Evolutionary conservation across 2,113 vertebrate species (phyloP).

Genomic region (Crypturellus undulatus): DNA sequence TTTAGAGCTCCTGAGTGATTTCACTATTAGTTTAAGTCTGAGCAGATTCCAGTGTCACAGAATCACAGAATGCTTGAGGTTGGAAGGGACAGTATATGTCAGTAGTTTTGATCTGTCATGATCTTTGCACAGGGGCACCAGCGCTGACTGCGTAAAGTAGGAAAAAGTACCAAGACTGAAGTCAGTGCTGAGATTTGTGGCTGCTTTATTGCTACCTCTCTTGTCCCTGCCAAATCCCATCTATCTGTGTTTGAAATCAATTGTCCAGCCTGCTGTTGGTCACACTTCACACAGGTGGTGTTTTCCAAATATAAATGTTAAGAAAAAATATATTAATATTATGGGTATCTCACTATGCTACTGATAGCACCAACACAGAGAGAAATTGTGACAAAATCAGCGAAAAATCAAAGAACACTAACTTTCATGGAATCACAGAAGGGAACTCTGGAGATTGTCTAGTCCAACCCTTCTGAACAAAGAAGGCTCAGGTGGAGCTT

Average conservation of each 20-base stretch:
- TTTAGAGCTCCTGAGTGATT: neutral
- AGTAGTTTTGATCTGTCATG: neutral
- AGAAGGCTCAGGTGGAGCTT: neutral
- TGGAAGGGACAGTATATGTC: neutral
- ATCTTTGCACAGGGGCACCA: neutral
- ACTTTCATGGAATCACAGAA: neutral
- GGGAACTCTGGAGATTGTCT: neutral
- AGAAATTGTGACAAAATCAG: neutral
- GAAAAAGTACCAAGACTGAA: neutral
- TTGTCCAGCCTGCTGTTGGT: slow-evolving; percentile 5
- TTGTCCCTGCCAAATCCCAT: neutral
- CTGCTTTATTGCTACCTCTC: neutral
- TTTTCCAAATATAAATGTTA: neutral
- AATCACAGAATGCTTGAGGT: too few relatives aligned
- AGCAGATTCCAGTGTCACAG: neutral
- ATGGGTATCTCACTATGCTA: neutral
- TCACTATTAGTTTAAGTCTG: neutral
- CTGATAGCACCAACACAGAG: neutral
- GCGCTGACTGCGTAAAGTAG: neutral
- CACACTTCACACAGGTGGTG: neutral
- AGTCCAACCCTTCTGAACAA: neutral
- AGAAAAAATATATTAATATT: neutral
- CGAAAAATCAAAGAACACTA: neutral
- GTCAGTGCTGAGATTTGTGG: neutral
- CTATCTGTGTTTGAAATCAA: slow-evolving; percentile 12